Evolutionary conservation across 2,113 vertebrate genomes (phyloP), one percentile per base, ranked within the genome.

Genomic region (Neodon shergylaensis): DNA sequence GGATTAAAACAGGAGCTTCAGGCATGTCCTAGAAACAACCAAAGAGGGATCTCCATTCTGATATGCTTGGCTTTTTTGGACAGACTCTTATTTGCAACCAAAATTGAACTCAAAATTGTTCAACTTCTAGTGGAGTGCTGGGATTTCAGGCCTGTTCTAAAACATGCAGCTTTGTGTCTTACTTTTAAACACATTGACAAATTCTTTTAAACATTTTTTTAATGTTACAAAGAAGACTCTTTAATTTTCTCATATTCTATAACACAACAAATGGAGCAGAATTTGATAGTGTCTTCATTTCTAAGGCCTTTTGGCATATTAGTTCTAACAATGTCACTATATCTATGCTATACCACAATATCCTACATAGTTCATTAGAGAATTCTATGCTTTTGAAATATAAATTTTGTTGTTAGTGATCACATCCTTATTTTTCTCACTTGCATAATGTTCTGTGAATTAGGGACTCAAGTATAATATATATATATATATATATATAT

Each of bases 381-480:
- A 76, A 58, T 44, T 24, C 49, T 2, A 54, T 22, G 52, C n/a
- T 89, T 33, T 61, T 14, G 4, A 47, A 58, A 13, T 47, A 9
- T 4, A 7, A 19, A 7, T 72, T n/a, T 83, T 21, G 1, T 91
- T 26, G 0, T 24, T 47, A 5, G 11, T 54, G 76, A 61, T 22
- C 7, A 33, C 7, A 13, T n/a, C 0, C 26, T 58, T 44, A 68
- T 22, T 63, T 63, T 79, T 91, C 8, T 82, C 47, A 31, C 2
- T 65, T 94, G 6, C 44, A 28, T 42, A 49, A 74, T 66, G 5
- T 92, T 66, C 7, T 33, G 11, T 47, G 19, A 4, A 33, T 7
- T 16, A 16, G 10, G 21, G 0, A 1, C 19, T 61, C 36, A n/a
- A 28, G 33, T 31, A 13, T 4, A 39, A 28, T 33, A 1, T 66